These are phyloP conservation scores for Alcis repandata DNA, from an alignment of 2,888 invertebrate genomes.

Conservation along the genomic window DNA sequence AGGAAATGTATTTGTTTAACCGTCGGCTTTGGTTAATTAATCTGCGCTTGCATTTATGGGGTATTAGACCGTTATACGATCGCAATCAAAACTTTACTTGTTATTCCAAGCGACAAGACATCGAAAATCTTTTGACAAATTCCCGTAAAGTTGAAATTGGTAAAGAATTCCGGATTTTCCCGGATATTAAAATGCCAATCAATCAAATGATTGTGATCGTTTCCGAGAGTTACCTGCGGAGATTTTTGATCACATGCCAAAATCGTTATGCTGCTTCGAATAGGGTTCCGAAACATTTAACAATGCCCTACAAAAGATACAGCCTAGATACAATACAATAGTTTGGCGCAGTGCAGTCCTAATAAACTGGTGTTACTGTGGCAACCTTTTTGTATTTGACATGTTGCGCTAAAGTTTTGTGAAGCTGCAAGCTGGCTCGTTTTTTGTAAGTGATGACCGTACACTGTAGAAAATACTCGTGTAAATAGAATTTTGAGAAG, in stretches of 20 bases:
- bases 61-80: conserved; percentile 47
- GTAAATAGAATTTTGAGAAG: background rate
- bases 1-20: conserved; percentile 33
- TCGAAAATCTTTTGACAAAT: conserved; percentile 47
- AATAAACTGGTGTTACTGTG: conserved; percentile 44
- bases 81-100: conserved; percentile 49
- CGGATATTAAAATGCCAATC: conserved; percentile 51
- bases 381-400: conserved; percentile 44
- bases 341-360: conserved; percentile 50
- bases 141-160: conserved; percentile 44
- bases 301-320: conserved; percentile 35
- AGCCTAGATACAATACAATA: conserved; percentile 12
- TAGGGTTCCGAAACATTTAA: conserved; percentile 45
- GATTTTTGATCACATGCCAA: conserved; percentile 50
- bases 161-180: conserved; percentile 45
- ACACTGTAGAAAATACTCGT: background rate
- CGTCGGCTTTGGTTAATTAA: conserved; percentile 28
- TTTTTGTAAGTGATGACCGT: conserved; percentile 8
- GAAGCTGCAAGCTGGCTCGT: conserved; percentile 9
- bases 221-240: conserved; percentile 31
- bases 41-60: conserved; percentile 36
- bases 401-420: conserved; percentile 26
- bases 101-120: conserved; percentile 45
- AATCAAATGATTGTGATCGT: conserved; percentile 42
- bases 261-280: conserved; percentile 40